Percentiles rank a stretch among this genome's conserved stretches.
These are phyloP conservation scores for Diachrysia chrysitis DNA, from an alignment of 2,888 invertebrate species.

Conservation along the genomic window DNA sequence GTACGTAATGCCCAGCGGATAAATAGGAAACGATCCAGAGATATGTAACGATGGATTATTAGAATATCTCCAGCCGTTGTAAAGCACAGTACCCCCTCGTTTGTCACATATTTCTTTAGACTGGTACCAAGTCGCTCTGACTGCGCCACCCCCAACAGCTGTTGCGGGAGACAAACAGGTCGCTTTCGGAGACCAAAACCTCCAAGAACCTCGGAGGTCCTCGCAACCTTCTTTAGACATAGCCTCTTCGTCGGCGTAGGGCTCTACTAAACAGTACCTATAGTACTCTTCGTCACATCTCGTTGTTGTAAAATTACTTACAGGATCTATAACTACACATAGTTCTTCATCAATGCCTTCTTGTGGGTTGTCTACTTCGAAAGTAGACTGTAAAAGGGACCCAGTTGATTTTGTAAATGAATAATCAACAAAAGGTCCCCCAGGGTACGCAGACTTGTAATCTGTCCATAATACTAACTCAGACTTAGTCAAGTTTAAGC, in stretches of 20 bases:
- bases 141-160: conserved; percentile 69
- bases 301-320: conserved; percentile 72
- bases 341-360: conserved; percentile 71
- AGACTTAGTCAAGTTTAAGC: conserved; percentile 68
- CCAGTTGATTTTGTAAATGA: conserved; percentile 75
- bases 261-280: conserved; percentile 80
- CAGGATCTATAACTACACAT: conserved; percentile 76
- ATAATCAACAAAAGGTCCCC: conserved; percentile 83
- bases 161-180: conserved; percentile 73
- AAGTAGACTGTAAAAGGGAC: conserved; percentile 64
- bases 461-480: conserved; percentile 81
- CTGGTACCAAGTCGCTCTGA: conserved; percentile 82
- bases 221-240: conserved; percentile 71
- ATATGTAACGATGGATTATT: conserved; percentile 70
- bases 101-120: conserved; percentile 74
- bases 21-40: conserved; percentile 57
- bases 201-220: conserved; percentile 60
- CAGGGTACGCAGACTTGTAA: conserved; percentile 79
- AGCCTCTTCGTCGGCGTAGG: conserved; percentile 67
- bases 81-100: conserved; percentile 73
- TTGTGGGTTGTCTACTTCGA: conserved; percentile 65
- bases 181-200: conserved; percentile 77
- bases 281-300: conserved; percentile 76
- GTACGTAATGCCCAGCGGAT: conserved; percentile 76
- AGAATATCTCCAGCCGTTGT: conserved; percentile 82